Base-by-base conservation (phyloP, 2,888 invertebrate species). In the Seladonia tumulorum region DNA sequence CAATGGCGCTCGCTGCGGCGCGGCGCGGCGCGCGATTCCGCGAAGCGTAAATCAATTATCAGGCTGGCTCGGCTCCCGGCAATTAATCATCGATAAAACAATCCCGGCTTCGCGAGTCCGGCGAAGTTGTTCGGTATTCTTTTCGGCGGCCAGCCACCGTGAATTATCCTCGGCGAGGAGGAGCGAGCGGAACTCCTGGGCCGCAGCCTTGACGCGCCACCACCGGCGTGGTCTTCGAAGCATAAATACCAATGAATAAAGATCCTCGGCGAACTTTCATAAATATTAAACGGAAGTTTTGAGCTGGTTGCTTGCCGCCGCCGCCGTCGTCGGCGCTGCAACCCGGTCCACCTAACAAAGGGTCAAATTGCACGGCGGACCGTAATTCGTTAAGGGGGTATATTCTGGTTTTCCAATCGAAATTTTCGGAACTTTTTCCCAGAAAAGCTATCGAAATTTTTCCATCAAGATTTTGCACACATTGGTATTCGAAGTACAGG, bases 171-270 rank as follows among this genome's bases (percentile, higher is more conserved):
- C 63, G 63, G 29, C 66, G 78, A 53, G 57, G 70, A 76, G 53
- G 72, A 66, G 49, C 78, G 49, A 68, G n/a, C 47, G 22, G 73
- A 49, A 49, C 71, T 60, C 70, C 74, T 25, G 71, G 29, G 16
- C 16, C 68, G 8, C 22, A 16, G 22, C 66, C 66, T 66, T 53
- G 82, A 82, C 42, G 63, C 29, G 29, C 63, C 63, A 63, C 63
- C 29, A 63, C 63, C 63, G 25, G 14, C 47, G n/a, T 76, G 68
- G 68, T 71, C 45, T 42, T 39, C n/a, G 73, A 63, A 49, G 68
- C 75, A 79, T 78, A 79, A 85, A 85, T 85, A 75, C 74, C 84
- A 75, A 85, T 53, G 84, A 75, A 83, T 77, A 83, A 83, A 83
- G 82, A 82, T 82, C 71, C 82, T 14, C 45, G 57, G 47, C 57